Conservation (phyloP, 1,140 invertebrate species). For the Drosophila carrolli region DNA sequence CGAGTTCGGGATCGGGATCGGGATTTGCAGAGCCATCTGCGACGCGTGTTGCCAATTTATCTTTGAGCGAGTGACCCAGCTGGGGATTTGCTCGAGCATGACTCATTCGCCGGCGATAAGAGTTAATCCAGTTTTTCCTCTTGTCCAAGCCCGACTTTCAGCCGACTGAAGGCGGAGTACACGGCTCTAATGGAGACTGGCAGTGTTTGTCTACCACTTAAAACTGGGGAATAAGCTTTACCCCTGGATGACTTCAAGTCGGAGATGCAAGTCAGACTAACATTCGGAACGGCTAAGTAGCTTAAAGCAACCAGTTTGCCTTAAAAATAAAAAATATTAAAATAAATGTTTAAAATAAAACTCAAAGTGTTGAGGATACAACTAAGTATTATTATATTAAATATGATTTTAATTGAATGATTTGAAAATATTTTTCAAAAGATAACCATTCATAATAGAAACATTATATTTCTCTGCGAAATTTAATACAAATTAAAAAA, state of each 20-base stretch:
- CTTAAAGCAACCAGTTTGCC: not conserved
- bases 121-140: conserved; percentile 65
- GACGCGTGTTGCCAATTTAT: conserved; percentile 80
- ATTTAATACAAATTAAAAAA: no score
- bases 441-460: no score
- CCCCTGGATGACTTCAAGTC: not conserved
- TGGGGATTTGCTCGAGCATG: conserved; percentile 55
- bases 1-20: not conserved
- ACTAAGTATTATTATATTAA: no score
- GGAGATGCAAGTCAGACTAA: not conserved
- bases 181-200: conserved; percentile 27
- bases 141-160: not conserved
- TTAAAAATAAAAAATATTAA: not conserved
- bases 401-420: no score
- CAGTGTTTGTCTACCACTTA: conserved; percentile 15
- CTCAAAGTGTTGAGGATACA: no score
- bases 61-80: conserved; percentile 60
- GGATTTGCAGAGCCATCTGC: conserved; percentile 46
- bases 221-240: not conserved
- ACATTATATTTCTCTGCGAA: no score
- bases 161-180: not conserved
- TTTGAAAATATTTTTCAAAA: no score
- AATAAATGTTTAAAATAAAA: no score
- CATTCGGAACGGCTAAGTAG: not conserved
- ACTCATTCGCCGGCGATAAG: conserved; percentile 45